phyloP scores from a whole-genome alignment of 2,113 vertebrate genomes.

The Proteles cristata region DNA sequence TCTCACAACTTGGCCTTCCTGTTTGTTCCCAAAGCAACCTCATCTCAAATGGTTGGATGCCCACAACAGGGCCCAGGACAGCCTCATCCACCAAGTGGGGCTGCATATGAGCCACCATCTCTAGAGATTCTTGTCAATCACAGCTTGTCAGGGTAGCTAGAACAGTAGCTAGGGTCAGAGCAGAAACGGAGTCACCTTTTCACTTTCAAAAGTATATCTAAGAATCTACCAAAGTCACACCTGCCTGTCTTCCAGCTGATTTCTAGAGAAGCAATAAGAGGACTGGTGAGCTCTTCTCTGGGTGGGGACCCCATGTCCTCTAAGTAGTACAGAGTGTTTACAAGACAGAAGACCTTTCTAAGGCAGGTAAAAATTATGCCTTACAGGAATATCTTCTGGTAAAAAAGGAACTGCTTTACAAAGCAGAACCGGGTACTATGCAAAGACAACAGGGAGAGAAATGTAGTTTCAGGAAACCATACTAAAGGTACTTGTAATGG shows the following conservation, averaged over 20 bases:
- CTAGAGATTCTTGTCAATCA: not conserved
- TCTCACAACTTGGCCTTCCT: not conserved
- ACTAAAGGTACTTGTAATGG: not conserved
- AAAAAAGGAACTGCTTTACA: not conserved
- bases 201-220: slow-evolving; percentile 19
- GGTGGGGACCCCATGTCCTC: not conserved
- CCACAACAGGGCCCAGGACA: not conserved
- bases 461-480: not conserved
- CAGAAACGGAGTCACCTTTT: not conserved
- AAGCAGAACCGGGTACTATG: not conserved
- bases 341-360: not conserved
- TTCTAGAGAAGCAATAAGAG: slow-evolving; percentile 33
- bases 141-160: not conserved
- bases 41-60: not conserved
- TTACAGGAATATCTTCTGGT: not conserved
- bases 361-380: not conserved
- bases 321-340: not conserved
- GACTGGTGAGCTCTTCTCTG: not conserved
- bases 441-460: slow-evolving; percentile 1
- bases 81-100: not conserved
- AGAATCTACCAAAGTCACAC: not conserved
- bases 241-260: not conserved
- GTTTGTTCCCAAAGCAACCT: slow-evolving; percentile 1
- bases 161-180: not conserved
- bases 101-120: not conserved